A percentile compares a stretch with the other conserved stretches of the same genome.
Evolutionary conservation across 2,113 vertebrate genomes (phyloP).

Genomic region (Orientallactaga bullata): DNA sequence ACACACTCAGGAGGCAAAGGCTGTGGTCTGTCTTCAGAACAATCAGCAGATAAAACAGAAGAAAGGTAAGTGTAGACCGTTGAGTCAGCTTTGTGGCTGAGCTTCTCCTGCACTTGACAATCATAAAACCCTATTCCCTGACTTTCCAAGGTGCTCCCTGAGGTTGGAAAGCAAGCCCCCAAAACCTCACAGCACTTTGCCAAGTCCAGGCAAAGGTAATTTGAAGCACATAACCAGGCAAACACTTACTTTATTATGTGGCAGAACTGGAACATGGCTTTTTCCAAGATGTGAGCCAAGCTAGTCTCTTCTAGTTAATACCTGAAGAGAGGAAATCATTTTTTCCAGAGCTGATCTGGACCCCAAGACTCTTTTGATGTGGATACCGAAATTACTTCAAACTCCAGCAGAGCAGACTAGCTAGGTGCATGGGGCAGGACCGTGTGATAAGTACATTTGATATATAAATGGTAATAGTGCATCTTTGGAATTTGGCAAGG

Average conservation of each 20-base stretch:
- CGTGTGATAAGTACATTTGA: neutral
- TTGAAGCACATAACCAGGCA: neutral
- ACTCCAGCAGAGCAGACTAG: neutral
- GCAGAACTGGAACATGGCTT: neutral
- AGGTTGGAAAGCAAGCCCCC: neutral
- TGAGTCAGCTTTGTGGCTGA: neutral
- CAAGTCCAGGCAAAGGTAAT: neutral
- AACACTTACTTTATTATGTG: neutral
- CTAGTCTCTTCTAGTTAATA: neutral
- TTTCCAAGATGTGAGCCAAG: neutral
- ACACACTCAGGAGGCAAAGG: neutral
- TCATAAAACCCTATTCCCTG: neutral
- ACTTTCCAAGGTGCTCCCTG: neutral
- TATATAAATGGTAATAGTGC: neutral
- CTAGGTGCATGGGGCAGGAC: neutral
- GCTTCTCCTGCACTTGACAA: neutral
- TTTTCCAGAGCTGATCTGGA: neutral
- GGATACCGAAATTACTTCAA: neutral
- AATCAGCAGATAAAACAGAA: neutral
- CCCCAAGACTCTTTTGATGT: neutral
- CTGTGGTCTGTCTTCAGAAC: neutral
- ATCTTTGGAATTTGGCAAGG: neutral
- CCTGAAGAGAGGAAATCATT: neutral
- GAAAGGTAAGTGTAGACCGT: neutral
- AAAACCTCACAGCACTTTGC: neutral